Conservation (phyloP, 2,113 vertebrate genomes). For the Galemys pyrenaicus region DNA sequence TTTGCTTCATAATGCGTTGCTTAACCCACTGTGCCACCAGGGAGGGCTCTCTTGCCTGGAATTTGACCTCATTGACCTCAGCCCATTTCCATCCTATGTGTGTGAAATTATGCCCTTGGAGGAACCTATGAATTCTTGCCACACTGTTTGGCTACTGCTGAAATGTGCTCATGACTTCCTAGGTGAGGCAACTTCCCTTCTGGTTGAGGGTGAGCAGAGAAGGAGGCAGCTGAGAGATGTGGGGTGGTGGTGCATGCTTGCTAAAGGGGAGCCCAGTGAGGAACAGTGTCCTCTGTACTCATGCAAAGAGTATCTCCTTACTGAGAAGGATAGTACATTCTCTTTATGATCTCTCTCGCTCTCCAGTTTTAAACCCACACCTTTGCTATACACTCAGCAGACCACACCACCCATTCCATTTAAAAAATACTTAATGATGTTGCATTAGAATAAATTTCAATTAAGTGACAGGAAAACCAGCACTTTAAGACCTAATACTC, state of each 20-base stretch:
- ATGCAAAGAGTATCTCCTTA: neutral
- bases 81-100: too few relatives aligned
- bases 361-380: neutral
- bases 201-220: neutral
- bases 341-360: neutral
- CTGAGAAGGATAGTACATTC: neutral
- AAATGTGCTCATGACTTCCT: neutral
- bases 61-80: neutral
- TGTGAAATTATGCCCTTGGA: neutral
- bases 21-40: too few relatives aligned
- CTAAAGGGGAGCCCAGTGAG: accelerated
- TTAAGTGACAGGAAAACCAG: slow-evolving; percentile 28
- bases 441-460: slow-evolving; percentile 11
- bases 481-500: neutral
- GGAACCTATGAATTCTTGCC: neutral
- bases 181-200: neutral
- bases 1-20: too few relatives aligned
- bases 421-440: neutral
- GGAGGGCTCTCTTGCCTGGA: too few relatives aligned
- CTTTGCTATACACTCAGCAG: neutral
- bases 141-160: neutral
- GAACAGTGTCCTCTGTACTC: neutral
- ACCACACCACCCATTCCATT: neutral
- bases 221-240: neutral
- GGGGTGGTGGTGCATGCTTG: neutral